These are phyloP conservation scores for Oceanites oceanicus DNA, from an alignment of 2,113 vertebrate species.

Conservation along the genomic window DNA sequence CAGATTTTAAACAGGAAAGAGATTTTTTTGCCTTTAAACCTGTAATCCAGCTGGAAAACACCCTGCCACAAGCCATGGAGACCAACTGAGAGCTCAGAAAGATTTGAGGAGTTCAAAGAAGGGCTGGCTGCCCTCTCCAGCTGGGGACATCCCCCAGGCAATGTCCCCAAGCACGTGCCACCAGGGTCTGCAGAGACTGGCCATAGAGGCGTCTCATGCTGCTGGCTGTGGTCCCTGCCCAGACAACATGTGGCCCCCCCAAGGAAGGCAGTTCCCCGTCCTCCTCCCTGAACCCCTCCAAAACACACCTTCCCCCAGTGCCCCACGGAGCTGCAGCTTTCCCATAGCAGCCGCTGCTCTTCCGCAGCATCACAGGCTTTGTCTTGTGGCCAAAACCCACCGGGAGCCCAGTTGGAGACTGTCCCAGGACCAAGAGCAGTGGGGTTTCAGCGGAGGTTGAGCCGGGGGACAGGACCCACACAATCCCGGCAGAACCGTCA, in stretches of 20 bases:
- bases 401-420: not conserved
- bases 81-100: not conserved
- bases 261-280: not conserved
- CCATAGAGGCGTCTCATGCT: not conserved
- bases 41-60: not conserved
- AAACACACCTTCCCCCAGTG: not conserved
- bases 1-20: not conserved
- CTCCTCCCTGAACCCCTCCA: not conserved
- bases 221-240: not conserved
- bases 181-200: too few species aligned
- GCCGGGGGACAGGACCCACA: not conserved
- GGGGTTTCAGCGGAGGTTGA: not conserved
- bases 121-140: not conserved
- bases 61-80: not conserved
- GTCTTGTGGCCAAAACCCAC: not conserved
- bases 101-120: too few species aligned
- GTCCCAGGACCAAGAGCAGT: accelerated
- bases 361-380: not conserved
- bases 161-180: not conserved
- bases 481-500: not conserved
- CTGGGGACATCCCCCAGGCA: not conserved
- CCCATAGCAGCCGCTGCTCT: not conserved
- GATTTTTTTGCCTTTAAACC: not conserved
- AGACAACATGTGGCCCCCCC: accelerated
- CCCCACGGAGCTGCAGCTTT: not conserved